These are phyloP conservation scores for Omphaloscelis lunosa DNA, from an alignment of 2,888 invertebrate species.

Conservation along the genomic window DNA sequence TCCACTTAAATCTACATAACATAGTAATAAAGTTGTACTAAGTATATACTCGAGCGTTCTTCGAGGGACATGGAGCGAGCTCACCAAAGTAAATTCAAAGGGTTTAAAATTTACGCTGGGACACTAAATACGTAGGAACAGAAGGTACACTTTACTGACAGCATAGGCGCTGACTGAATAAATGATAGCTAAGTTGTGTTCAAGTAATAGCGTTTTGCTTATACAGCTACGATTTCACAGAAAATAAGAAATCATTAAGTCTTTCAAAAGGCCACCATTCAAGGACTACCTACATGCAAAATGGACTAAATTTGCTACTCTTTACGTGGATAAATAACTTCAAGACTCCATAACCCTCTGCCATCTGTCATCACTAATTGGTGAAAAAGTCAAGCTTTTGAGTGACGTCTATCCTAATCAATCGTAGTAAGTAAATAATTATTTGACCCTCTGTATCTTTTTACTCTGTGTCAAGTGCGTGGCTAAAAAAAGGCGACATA, in stretches of 20 bases:
- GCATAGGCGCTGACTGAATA: not conserved
- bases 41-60: constrained; percentile 65
- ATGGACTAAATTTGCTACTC: not conserved
- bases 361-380: not conserved
- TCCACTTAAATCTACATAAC: constrained; percentile 43
- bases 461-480: constrained; percentile 36
- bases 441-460: constrained; percentile 21
- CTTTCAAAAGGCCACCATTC: not conserved
- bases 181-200: not conserved
- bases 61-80: constrained; percentile 55
- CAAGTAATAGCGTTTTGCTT: not conserved
- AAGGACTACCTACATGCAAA: not conserved
- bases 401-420: not conserved
- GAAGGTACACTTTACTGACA: constrained; percentile 28
- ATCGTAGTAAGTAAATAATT: not conserved
- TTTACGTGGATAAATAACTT: not conserved
- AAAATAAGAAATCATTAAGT: not conserved
- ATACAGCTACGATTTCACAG: not conserved
- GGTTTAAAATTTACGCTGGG: constrained; percentile 64
- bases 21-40: constrained; percentile 69
- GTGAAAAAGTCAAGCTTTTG: not conserved
- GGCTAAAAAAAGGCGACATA: constrained; percentile 53
- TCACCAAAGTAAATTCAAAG: constrained; percentile 64
- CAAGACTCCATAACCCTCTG: not conserved
- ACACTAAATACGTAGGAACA: constrained; percentile 41